Percentiles rank a stretch among this genome's conserved stretches.
phyloP scores from a whole-genome alignment of 2,113 vertebrate genomes.

The Apteryx mantelli region DNA sequence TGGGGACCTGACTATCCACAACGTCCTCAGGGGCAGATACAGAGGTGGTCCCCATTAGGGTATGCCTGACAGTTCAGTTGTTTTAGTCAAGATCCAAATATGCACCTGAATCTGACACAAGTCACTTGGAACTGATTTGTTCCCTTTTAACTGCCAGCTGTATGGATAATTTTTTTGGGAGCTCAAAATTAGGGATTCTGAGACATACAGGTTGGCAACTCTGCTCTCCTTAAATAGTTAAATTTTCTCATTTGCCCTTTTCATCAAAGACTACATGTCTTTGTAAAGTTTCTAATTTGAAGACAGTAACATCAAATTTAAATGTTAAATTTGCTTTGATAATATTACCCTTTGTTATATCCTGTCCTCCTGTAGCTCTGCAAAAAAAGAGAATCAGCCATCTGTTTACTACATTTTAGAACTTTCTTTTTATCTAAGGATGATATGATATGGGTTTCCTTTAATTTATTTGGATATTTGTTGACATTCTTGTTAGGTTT shows the following conservation, averaged over 20 bases:
- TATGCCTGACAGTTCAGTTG: neutral
- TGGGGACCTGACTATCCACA: rapidly evolving
- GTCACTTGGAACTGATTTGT: neutral
- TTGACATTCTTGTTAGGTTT: constrained; percentile 10
- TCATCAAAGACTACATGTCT: neutral
- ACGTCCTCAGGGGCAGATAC: neutral
- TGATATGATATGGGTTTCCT: neutral
- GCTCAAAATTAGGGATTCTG: neutral
- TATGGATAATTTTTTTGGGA: neutral
- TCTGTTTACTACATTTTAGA: neutral
- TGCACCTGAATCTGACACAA: neutral
- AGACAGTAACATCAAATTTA: neutral
- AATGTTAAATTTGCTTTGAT: neutral
- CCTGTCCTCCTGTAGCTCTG: neutral
- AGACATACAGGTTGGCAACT: neutral
- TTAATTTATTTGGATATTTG: constrained; percentile 19
- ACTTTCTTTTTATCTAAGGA: neutral
- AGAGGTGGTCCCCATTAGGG: neutral
- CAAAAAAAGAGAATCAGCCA: neutral
- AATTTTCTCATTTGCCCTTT: neutral
- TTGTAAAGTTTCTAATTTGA: neutral
- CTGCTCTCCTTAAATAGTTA: neutral
- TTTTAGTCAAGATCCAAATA: neutral
- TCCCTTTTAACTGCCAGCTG: neutral
- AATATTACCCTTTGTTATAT: neutral